Evolutionary conservation across 2,797 vertebrate species (phyloP).

Genomic region (Thamnophis elegans): DNA sequence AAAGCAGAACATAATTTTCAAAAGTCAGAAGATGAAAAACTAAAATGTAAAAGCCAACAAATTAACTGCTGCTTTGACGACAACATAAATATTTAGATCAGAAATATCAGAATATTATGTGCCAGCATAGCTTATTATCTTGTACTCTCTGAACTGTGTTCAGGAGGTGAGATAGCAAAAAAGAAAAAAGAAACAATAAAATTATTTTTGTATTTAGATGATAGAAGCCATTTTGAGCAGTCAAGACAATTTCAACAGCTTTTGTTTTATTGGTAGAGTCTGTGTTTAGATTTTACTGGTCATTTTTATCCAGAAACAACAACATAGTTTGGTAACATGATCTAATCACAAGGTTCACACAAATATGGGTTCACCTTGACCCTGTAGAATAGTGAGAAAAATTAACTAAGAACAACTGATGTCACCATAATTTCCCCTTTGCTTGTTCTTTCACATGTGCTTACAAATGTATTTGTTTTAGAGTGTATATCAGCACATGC

Average conservation of each 20-base stretch:
- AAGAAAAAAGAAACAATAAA: constrained; percentile 49
- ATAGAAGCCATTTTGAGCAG: constrained; percentile 62
- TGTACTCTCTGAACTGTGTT: constrained; percentile 42
- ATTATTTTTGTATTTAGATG: constrained; percentile 61
- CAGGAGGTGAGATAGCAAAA: constrained; percentile 37
- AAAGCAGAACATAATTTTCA: neutral
- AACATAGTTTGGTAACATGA: constrained; percentile 25
- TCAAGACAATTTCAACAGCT: constrained; percentile 66
- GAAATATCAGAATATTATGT: constrained; percentile 56
- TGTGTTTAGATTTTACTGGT: constrained; percentile 40
- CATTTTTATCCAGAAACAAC: neutral
- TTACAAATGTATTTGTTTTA: neutral
- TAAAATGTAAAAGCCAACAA: constrained; percentile 7
- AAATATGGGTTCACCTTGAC: accelerated
- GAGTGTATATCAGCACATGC: neutral
- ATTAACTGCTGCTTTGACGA: constrained; percentile 54
- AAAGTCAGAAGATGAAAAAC: constrained; percentile 1
- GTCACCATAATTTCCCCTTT: neutral
- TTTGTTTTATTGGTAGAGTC: constrained; percentile 56
- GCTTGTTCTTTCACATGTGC: neutral
- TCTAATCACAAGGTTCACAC: neutral
- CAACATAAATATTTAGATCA: constrained; percentile 38
- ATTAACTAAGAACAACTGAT: neutral
- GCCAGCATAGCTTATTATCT: constrained; percentile 27
- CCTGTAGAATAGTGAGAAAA: accelerated